Conservation (phyloP, 2,888 invertebrate species). For the Uropetala carovei region DNA sequence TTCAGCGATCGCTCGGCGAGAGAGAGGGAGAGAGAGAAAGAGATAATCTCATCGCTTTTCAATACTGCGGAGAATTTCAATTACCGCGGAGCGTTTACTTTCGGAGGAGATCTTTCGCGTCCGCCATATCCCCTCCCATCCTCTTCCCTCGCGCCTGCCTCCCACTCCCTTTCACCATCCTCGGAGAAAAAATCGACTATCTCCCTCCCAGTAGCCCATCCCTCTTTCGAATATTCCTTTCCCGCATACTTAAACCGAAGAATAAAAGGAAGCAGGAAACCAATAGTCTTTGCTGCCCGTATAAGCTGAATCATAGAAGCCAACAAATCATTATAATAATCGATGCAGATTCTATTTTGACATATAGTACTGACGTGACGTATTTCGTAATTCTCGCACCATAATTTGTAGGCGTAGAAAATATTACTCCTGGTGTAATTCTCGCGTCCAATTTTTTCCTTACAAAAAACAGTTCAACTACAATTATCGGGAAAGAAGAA, state of each 20-base stretch:
- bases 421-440: no score
- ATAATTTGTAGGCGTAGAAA: no score
- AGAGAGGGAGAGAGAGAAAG: neutral
- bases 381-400: no score
- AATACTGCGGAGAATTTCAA: constrained; percentile 57
- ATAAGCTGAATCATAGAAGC: neutral
- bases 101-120: neutral
- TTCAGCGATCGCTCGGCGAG: neutral
- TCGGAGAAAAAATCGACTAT: neutral
- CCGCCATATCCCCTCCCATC: neutral
- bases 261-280: neutral
- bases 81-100: constrained; percentile 42
- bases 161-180: neutral
- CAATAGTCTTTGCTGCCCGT: neutral
- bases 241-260: neutral
- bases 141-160: no score
- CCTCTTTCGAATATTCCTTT: neutral
- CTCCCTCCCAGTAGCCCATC: neutral
- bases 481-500: no score
- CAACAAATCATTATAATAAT: no score
- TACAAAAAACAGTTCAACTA: no score
- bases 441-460: no score
- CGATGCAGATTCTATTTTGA: no score
- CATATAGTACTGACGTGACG: no score
- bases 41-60: constrained; percentile 50